These are phyloP conservation scores for Ormyrus thymus DNA, from an alignment of 2,888 invertebrate genomes.

Conservation along the genomic window DNA sequence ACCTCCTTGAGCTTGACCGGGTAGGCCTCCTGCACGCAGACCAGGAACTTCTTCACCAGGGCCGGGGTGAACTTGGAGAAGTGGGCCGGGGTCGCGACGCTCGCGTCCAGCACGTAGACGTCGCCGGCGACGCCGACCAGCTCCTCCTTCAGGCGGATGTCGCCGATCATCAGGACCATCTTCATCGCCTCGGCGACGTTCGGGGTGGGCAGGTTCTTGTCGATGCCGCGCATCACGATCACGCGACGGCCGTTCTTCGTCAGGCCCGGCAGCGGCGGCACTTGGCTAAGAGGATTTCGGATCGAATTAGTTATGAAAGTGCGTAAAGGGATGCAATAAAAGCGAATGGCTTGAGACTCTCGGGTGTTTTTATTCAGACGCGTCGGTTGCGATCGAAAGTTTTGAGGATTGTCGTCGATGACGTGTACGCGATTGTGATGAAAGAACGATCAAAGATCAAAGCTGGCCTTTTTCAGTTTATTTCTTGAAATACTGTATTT, in stretches of 20 bases:
- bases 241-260: slow-evolving; percentile 88
- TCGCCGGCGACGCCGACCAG: slow-evolving; percentile 89
- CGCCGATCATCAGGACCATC: slow-evolving; percentile 89
- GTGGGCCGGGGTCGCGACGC: slow-evolving; percentile 86
- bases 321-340: too few species aligned
- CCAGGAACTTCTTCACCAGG: slow-evolving; percentile 88
- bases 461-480: too few species aligned
- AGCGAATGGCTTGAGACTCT: too few species aligned
- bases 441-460: too few species aligned
- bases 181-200: slow-evolving; percentile 88
- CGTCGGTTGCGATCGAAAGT: too few species aligned
- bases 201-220: slow-evolving; percentile 83
- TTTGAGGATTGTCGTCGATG: too few species aligned
- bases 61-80: slow-evolving; percentile 90
- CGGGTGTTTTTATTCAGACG: too few species aligned
- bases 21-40: slow-evolving; percentile 90
- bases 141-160: slow-evolving; percentile 86
- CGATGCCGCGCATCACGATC: slow-evolving; percentile 83
- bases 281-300: slow-evolving; percentile 77
- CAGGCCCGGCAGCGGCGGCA: slow-evolving; percentile 88
- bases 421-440: too few species aligned
- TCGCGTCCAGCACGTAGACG: slow-evolving; percentile 87
- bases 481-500: too few species aligned
- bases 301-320: too few species aligned
- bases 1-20: slow-evolving; percentile 92